Evolutionary conservation across 2,113 vertebrate species (phyloP).

Genomic region (Ptyas mucosa): DNA sequence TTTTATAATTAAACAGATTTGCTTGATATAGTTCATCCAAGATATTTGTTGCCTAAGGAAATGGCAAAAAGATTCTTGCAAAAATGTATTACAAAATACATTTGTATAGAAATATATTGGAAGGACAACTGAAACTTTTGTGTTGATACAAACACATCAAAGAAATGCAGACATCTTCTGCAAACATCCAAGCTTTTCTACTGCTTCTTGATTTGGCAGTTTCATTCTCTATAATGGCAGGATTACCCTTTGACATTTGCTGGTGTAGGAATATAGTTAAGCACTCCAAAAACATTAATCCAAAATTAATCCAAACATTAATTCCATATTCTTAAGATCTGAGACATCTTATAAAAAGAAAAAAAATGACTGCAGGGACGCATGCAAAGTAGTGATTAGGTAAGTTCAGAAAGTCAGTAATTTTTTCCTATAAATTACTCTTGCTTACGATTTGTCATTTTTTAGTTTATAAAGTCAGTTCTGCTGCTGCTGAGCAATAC

Average conservation of each 20-base stretch:
- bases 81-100: not conserved
- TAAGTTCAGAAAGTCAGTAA: not conserved
- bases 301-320: not conserved
- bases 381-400: not conserved
- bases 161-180: not conserved
- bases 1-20: not conserved
- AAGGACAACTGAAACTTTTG: not conserved
- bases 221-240: not conserved
- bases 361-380: not conserved
- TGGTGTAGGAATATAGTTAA: not conserved
- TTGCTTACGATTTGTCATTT: not conserved
- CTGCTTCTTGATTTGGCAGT: not conserved
- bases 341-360: not conserved
- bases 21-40: not conserved
- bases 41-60: not conserved
- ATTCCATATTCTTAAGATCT: not conserved
- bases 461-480: not conserved
- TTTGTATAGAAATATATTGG: not conserved
- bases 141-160: not conserved
- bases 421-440: not conserved
- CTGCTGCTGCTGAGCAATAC: not conserved
- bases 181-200: not conserved
- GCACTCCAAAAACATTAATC: not conserved
- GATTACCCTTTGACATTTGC: not conserved
- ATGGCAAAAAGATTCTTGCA: not conserved